These are phyloP conservation scores for Hydrotaea diabolus DNA, from an alignment of 2,888 invertebrate species.

Conservation along the genomic window DNA sequence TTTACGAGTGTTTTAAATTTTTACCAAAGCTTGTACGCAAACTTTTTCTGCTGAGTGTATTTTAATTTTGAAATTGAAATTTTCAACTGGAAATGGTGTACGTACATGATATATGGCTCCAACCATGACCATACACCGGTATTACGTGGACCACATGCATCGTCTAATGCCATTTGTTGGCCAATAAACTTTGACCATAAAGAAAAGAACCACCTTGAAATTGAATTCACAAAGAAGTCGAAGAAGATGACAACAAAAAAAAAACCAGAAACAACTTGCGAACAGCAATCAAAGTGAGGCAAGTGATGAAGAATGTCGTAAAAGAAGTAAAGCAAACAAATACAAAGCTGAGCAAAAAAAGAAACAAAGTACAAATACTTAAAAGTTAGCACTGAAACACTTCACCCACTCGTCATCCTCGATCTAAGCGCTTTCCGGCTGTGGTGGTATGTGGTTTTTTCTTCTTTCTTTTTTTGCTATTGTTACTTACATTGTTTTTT, in stretches of 20 bases:
- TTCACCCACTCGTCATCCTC: not conserved
- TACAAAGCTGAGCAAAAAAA: not conserved
- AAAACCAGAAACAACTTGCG: not conserved
- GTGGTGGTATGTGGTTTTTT: too few relatives aligned
- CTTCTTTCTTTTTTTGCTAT: not conserved
- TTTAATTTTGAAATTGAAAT: too few relatives aligned
- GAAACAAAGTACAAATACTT: conserved; percentile 29
- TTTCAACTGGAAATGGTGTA: not conserved
- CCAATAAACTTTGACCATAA: conserved; percentile 48
- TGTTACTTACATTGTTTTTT: conserved; percentile 73
- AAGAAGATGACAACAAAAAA: too few relatives aligned
- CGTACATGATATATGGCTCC: conserved; percentile 3
- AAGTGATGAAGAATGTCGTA: not conserved
- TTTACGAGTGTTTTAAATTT: too few relatives aligned
- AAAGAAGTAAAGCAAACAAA: conserved; percentile 11
- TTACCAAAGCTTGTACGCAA: too few relatives aligned
- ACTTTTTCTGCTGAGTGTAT: too few relatives aligned
- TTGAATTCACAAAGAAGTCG: conserved; percentile 11
- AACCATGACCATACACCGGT: not conserved
- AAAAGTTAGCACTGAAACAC: conserved; percentile 22
- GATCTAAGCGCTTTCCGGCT: not conserved
- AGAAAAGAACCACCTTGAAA: conserved; percentile 55
- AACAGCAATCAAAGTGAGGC: not conserved
- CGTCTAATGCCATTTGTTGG: conserved; percentile 4
- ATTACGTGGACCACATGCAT: not conserved